Evolutionary conservation across 2,888 invertebrate species (phyloP).

Genomic region (Embidobia sp.): DNA sequence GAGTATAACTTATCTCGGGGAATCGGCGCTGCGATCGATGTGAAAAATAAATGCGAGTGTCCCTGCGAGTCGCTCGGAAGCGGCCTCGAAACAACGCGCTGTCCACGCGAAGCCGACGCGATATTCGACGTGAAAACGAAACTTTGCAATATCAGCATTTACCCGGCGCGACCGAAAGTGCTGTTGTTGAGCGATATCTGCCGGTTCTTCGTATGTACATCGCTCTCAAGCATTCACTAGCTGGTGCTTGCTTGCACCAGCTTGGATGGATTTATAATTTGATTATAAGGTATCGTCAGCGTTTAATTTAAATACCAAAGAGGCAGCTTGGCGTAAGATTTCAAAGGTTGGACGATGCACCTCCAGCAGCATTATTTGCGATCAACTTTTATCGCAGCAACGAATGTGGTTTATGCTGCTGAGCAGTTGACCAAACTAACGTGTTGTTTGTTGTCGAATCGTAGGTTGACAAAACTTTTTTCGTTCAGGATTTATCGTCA

Average conservation of each 20-base stretch:
- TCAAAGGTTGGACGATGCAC: slow-evolving; percentile 69
- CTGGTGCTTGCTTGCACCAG: slow-evolving; percentile 45
- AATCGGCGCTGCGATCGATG: too few species aligned
- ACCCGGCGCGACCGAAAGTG: slow-evolving; percentile 33
- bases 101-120: slow-evolving; percentile 17
- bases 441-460: too few species aligned
- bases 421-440: too few species aligned
- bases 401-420: too few species aligned
- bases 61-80: background rate
- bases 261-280: slow-evolving; percentile 67
- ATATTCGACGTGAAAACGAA: slow-evolving; percentile 51
- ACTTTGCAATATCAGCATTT: slow-evolving; percentile 60
- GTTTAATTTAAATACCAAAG: slow-evolving; percentile 75
- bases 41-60: too few species aligned
- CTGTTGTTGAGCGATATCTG: slow-evolving; percentile 48
- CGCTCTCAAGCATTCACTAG: slow-evolving; percentile 54
- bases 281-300: slow-evolving; percentile 67
- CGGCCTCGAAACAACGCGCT: slow-evolving; percentile 31
- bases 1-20: too few species aligned
- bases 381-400: slow-evolving; percentile 16
- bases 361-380: slow-evolving; percentile 27
- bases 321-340: slow-evolving; percentile 67
- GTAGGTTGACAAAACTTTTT: too few species aligned
- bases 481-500: too few species aligned
- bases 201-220: slow-evolving; percentile 54